Evolutionary conservation across 2,888 invertebrate genomes (phyloP), one percentile per base, ranked within the genome.

Genomic region (Eubasilissa splendida): DNA sequence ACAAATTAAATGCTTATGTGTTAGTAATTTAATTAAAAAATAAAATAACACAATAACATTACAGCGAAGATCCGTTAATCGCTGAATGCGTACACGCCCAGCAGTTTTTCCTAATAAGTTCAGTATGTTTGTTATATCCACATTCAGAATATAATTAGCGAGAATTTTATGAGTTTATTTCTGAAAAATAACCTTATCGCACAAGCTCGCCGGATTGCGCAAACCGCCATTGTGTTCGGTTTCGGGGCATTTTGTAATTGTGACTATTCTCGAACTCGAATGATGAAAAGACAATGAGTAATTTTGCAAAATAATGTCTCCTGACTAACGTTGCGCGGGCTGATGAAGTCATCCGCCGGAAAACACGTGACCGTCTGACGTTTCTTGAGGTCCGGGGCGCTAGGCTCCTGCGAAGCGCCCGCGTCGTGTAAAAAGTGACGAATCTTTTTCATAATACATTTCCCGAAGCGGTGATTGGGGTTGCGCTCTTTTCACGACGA

Each of bases 271-370:
- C 22, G 70, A 54, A 54, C 8, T 70, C 42, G 33, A 68, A 50
- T 52, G 14, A 50, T 52, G 50, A 53, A 59, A 59, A 75, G 75
- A 60, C 59, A 75, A 75, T 75, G 75, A 75, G 75, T 60, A 75
- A 60, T 75, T 60, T 60, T 60, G 22, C 53, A 75, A 14, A 52
- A 60, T 42, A 42, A 63, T 73, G 73, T 73, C 75, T 54, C 54
- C 22, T n/a, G 65, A n/a, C 14, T 22, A 70, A 22, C 65, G n/a
- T 9, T 58, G 63, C 59, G 10, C 54, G 65, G 14, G 4, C 11
- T 58, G 68, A 68, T 76, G 79, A 79, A 79, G 79, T 79, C 79
- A 79, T 79, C 79, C 68, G 66, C 70, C 79, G 76, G 79, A 79
- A 58, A 76, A 75, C 76, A 76, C 80, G 76, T 76, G 76, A 71